These are phyloP conservation scores for Brotula barbata DNA, from an alignment of 2,797 vertebrate species.

Conservation along the genomic window DNA sequence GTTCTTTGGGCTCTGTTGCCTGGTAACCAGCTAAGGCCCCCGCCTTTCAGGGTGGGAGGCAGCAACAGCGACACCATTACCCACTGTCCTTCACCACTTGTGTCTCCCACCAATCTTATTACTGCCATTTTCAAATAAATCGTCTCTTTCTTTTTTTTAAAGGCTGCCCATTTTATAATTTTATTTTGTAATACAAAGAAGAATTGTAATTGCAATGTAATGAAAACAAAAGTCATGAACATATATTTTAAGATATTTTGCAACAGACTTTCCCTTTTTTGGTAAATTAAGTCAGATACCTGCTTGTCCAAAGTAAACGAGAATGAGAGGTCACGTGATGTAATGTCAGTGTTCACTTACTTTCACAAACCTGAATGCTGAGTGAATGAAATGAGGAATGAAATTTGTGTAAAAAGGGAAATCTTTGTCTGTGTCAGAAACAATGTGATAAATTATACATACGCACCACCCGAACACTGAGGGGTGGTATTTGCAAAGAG, in stretches of 20 bases:
- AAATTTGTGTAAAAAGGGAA: conserved; percentile 63
- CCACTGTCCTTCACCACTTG: conserved; percentile 77
- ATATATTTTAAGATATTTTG: conserved; percentile 78
- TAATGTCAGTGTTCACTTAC: conserved; percentile 56
- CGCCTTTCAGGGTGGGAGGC: conserved; percentile 75
- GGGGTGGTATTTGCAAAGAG: conserved; percentile 47
- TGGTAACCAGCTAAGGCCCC: conserved; percentile 91
- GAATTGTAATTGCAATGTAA: conserved; percentile 75
- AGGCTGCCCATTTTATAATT: conserved; percentile 79
- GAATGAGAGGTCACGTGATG: conserved; percentile 55
- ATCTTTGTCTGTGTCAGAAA: conserved; percentile 67
- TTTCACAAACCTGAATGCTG: conserved; percentile 52
- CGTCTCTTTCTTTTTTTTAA: conserved; percentile 70
- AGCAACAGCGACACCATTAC: conserved; percentile 77
- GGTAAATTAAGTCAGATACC: conserved; percentile 63
- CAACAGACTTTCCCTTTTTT: conserved; percentile 66
- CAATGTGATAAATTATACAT: conserved; percentile 53
- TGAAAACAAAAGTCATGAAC: conserved; percentile 72
- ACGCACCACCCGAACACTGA: conserved; percentile 43
- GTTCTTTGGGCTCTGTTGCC: conserved; percentile 97
- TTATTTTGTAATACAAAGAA: conserved; percentile 80
- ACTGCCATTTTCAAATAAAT: conserved; percentile 83
- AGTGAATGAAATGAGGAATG: conserved; percentile 58
- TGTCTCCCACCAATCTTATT: conserved; percentile 79
- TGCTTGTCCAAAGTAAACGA: conserved; percentile 60